Percentiles rank a stretch among this genome's conserved stretches.
Evolutionary conservation across 2,888 invertebrate genomes (phyloP).

Genomic region (Deilephila porcellus): DNA sequence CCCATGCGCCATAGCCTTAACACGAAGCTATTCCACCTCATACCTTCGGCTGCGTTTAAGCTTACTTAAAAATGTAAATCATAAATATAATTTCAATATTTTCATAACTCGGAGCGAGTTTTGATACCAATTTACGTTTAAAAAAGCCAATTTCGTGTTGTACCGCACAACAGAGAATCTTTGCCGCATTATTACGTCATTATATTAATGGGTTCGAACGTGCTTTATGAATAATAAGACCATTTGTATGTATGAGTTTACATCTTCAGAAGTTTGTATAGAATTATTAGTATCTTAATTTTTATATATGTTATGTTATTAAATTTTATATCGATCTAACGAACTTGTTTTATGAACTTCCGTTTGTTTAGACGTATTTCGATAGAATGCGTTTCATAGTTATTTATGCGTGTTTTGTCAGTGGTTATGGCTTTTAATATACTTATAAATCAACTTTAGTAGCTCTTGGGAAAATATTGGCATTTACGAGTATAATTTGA

Average conservation of each 20-base stretch:
- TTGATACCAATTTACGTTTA: conserved; percentile 47
- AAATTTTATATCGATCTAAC: conserved; percentile 27
- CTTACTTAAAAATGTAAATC: conserved; percentile 29
- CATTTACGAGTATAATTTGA: too few relatives aligned
- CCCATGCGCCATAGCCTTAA: background rate
- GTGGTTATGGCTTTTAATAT: conserved; percentile 13
- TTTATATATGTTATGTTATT: conserved; percentile 28
- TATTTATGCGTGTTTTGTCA: conserved; percentile 26
- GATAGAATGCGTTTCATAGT: conserved; percentile 31
- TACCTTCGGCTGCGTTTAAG: conserved; percentile 3
- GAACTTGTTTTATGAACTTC: conserved; percentile 22
- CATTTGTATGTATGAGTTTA: conserved; percentile 63
- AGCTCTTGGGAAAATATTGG: background rate
- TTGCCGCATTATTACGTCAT: conserved; percentile 75
- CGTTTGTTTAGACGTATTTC: conserved; percentile 31
- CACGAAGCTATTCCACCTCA: background rate
- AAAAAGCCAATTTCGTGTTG: conserved; percentile 55
- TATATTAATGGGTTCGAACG: conserved; percentile 76
- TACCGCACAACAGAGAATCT: conserved; percentile 58
- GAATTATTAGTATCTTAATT: conserved; percentile 26
- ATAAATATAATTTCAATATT: conserved; percentile 32
- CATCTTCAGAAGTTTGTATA: conserved; percentile 31
- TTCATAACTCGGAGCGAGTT: conserved; percentile 44
- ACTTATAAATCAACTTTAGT: background rate
- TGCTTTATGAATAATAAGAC: conserved; percentile 63